Evolutionary conservation across 2,113 vertebrate genomes (phyloP).

Genomic region (Meleagris gallopavo): DNA sequence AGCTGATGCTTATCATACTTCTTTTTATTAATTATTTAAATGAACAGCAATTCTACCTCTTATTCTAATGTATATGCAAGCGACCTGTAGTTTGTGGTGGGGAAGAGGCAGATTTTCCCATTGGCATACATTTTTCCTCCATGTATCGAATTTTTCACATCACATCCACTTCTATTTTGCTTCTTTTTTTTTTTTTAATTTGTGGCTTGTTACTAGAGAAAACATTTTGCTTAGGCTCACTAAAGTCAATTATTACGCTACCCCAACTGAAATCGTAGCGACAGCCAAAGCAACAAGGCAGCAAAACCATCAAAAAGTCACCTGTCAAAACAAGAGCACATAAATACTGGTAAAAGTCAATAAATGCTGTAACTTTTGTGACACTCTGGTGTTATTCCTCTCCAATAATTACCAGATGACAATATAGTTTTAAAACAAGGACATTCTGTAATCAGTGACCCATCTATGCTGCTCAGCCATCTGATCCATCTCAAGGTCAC

Average conservation of each 20-base stretch:
- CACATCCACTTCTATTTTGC: neutral
- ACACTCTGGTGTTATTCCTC: constrained; percentile 8
- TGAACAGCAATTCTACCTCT: neutral
- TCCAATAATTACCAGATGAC: constrained; percentile 14
- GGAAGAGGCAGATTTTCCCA: neutral
- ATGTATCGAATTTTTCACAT: neutral
- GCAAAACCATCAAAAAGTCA: constrained; percentile 7
- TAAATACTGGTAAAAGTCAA: constrained; percentile 11
- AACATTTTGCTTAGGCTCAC: neutral
- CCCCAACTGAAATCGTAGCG: neutral
- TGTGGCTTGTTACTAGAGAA: neutral
- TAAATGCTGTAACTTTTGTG: neutral
- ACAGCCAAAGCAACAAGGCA: constrained; percentile 23
- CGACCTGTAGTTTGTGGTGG: neutral
- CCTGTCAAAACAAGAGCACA: neutral
- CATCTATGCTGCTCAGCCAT: constrained; percentile 54
- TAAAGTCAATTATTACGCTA: neutral
- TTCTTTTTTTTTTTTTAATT: neutral
- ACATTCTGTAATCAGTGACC: constrained; percentile 51
- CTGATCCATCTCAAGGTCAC: constrained; percentile 80
- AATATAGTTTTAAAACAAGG: constrained; percentile 68
- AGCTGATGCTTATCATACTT: neutral
- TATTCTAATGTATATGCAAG: neutral
- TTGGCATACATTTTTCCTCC: neutral
- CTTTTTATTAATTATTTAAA: neutral